These are phyloP conservation scores for Hedychridium roseum DNA, from an alignment of 2,888 invertebrate species.

Conservation along the genomic window DNA sequence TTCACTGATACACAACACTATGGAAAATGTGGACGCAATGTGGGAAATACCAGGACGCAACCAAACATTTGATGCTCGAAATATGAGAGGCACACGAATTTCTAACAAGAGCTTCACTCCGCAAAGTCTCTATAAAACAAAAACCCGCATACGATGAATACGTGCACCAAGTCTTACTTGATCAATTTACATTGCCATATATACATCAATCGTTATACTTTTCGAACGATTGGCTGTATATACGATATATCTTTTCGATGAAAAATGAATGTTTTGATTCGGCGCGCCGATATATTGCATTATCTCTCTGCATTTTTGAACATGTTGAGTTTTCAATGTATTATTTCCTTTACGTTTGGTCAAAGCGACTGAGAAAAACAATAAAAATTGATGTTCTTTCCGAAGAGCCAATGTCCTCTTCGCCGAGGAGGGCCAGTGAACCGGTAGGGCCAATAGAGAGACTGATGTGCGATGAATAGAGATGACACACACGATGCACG, in stretches of 20 bases:
- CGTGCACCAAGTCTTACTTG: conserved; percentile 61
- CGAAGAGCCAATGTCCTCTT: conserved; percentile 64
- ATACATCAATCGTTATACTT: conserved; percentile 40
- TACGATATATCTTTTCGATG: too few relatives aligned
- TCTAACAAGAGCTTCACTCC: too few relatives aligned
- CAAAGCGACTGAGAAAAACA: conserved; percentile 42
- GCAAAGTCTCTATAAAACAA: too few relatives aligned
- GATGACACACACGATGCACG: conserved; percentile 54
- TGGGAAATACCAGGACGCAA: conserved; percentile 52
- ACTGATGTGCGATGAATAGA: conserved; percentile 58
- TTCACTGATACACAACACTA: too few relatives aligned
- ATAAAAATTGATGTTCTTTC: conserved; percentile 64
- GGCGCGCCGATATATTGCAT: too few relatives aligned
- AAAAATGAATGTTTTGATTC: conserved; percentile 34
- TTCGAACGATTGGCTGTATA: conserved; percentile 52
- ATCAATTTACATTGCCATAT: conserved; percentile 60
- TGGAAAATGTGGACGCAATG: conserved; percentile 32
- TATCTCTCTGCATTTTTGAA: conserved; percentile 37
- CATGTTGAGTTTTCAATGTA: conserved; percentile 47
- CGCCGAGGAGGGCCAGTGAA: conserved; percentile 62
- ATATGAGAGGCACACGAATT: too few relatives aligned
- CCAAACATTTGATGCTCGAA: conserved; percentile 2
- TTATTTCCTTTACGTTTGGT: conserved; percentile 46
- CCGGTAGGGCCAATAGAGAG: conserved; percentile 61
- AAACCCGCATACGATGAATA: too few relatives aligned